Evolutionary conservation across 2,888 invertebrate genomes (phyloP), one percentile per base, ranked within the genome.

Genomic region (Keiferia lycopersicella): DNA sequence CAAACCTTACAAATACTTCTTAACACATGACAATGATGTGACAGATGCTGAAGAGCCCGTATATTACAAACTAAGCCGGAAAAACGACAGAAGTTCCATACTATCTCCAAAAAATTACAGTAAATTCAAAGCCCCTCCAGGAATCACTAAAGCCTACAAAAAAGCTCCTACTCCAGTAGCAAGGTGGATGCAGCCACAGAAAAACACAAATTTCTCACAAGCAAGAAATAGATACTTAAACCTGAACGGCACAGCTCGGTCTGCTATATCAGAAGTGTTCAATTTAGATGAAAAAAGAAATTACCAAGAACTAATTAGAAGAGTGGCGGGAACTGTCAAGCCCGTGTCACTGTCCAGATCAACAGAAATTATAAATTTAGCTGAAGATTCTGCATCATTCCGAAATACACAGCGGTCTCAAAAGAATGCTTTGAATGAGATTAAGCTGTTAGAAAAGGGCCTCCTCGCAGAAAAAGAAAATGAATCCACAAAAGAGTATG

Each of bases 221-320:
- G 18, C 34, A 6, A 81, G 80, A 73, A 89, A 75, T 74, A 82
- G 78, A 75, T 79, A 76, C 67, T 67, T 77, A 67, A 82, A 80
- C 65, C 58, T 80, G 0, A 91, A 88, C 70, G 86, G 89, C 11
- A 88, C 83, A 63, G 73, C 77, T 39, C 81, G 83, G 67, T 78
- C 86, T 12, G 86, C 88, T 61, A 74, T 93, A 48, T 85, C 91
- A 39, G 91, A 92, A 77, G 88, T 93, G 63, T 92, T 92, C 69
- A 88, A 93, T 77, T 82, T 94, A 73, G 92, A 93, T 70, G 93
- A 93, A 68, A 93, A 93, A 73, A 86, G 82, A 72, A 88, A 87
- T 73, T 94, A 93, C 70, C 89, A 90, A 71, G 92, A 93, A 76
- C 74, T 94, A 51, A 88, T 94, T 45, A 87, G 84, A 61, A 82